Conservation (phyloP, 2,888 invertebrate species). For the Papilio demoleus region DNA sequence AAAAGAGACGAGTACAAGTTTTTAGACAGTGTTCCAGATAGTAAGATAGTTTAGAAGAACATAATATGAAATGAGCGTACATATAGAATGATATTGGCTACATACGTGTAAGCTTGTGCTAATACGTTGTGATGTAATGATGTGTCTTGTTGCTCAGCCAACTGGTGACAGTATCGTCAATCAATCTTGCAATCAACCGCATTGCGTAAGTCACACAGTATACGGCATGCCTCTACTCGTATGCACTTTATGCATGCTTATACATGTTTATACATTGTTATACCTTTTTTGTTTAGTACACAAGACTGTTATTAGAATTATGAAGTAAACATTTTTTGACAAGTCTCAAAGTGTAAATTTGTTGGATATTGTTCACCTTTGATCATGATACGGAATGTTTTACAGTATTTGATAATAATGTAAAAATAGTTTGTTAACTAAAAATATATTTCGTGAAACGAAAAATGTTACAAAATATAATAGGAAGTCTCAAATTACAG, state of each 20-base stretch:
- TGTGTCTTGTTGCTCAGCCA: constrained; percentile 88
- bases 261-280: constrained; percentile 57
- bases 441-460: too few relatives aligned
- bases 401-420: too few relatives aligned
- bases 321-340: too few relatives aligned
- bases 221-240: constrained; percentile 49
- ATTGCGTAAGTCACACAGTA: constrained; percentile 91
- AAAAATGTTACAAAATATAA: too few relatives aligned
- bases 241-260: constrained; percentile 67
- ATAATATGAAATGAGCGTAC: constrained; percentile 22
- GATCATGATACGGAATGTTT: too few relatives aligned
- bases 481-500: too few relatives aligned
- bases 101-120: constrained; percentile 62
- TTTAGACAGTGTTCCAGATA: constrained; percentile 30
- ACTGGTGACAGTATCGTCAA: constrained; percentile 95
- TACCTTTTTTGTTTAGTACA: constrained; percentile 42
- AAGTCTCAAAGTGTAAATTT: too few relatives aligned
- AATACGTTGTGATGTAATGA: constrained; percentile 79
- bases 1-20: neutral
- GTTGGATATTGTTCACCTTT: too few relatives aligned
- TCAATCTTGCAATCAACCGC: constrained; percentile 96
- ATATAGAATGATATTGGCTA: constrained; percentile 25
- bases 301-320: constrained; percentile 51
- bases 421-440: too few relatives aligned
- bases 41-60: constrained; percentile 48